These are phyloP conservation scores for Drosophila orena DNA, from an alignment of 1,140 invertebrate species.

Conservation along the genomic window DNA sequence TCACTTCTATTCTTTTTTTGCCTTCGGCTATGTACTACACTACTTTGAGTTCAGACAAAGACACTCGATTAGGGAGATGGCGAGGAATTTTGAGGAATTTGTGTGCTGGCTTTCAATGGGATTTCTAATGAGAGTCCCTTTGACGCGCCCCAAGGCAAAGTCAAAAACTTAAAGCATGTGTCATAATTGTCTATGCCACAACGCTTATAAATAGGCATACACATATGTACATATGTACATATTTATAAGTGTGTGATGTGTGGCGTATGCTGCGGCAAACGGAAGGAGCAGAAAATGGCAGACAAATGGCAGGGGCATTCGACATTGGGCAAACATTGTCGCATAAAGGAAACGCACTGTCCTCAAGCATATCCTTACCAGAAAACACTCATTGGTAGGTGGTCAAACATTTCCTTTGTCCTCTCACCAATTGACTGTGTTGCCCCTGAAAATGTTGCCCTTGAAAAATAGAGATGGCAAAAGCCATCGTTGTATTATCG, in stretches of 20 bases:
- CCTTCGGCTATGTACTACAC: conserved; percentile 14
- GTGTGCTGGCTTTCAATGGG: conserved; percentile 17
- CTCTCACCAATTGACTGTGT: no score
- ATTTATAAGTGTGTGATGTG: conserved; percentile 1
- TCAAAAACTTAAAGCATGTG: conserved; percentile 58
- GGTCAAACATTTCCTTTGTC: conserved; percentile 32
- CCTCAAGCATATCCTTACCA: conserved; percentile 64
- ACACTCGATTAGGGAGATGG: conserved; percentile 17
- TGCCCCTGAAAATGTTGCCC: background rate
- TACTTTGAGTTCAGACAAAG: conserved; percentile 14
- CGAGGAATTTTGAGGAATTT: conserved; percentile 12
- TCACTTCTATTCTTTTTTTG: conserved; percentile 1
- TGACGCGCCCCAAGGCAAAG: conserved; percentile 18
- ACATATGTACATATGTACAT: background rate
- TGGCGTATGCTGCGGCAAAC: conserved; percentile 32
- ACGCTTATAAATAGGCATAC: conserved; percentile 16
- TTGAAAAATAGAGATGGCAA: background rate
- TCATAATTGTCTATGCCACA: conserved; percentile 77
- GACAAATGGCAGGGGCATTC: conserved; percentile 39
- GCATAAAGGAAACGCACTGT: conserved; percentile 70
- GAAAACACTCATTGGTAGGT: conserved; percentile 20
- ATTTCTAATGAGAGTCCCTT: conserved; percentile 38
- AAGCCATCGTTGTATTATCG: background rate
- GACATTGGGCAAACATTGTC: conserved; percentile 69
- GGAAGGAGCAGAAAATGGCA: conserved; percentile 38